Percentiles rank a stretch among this genome's conserved stretches.
Evolutionary conservation across 2,113 vertebrate species (phyloP).

Genomic region (Choloepus hoffmanni): DNA sequence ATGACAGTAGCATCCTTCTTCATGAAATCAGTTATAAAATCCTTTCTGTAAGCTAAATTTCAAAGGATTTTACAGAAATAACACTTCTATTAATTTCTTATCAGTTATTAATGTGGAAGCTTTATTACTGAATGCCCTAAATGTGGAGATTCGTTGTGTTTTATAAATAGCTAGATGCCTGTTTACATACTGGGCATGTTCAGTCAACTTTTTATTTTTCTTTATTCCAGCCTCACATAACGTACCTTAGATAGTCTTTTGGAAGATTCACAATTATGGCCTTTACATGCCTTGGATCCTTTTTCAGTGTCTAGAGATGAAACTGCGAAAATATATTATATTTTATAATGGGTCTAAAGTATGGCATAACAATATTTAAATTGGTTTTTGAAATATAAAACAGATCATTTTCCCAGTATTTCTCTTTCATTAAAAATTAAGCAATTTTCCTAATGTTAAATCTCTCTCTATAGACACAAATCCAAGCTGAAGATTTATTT

Average conservation of each 20-base stretch:
- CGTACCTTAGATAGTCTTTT: constrained; percentile 83
- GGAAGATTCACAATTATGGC: constrained; percentile 74
- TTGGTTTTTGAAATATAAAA: constrained; percentile 6
- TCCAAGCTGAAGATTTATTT: neutral
- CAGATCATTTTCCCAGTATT: neutral
- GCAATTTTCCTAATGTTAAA: neutral
- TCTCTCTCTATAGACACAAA: neutral
- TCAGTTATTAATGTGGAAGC: neutral
- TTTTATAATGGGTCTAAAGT: constrained; percentile 68
- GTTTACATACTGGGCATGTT: neutral
- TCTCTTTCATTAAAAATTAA: neutral
- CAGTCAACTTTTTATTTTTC: neutral
- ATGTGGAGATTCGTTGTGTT: neutral
- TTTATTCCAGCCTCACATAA: neutral
- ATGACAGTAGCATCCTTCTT: neutral
- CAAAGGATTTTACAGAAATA: constrained; percentile 10
- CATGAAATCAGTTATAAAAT: neutral
- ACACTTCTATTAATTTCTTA: neutral
- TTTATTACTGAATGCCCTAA: neutral
- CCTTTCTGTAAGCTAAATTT: neutral
- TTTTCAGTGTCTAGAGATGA: constrained; percentile 76
- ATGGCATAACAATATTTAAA: constrained; percentile 27
- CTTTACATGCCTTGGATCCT: constrained; percentile 58
- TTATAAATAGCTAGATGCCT: neutral
- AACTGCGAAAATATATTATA: constrained; percentile 79